Conservation (phyloP, 2,113 vertebrate genomes). For the Cryptotis parvus region DNA sequence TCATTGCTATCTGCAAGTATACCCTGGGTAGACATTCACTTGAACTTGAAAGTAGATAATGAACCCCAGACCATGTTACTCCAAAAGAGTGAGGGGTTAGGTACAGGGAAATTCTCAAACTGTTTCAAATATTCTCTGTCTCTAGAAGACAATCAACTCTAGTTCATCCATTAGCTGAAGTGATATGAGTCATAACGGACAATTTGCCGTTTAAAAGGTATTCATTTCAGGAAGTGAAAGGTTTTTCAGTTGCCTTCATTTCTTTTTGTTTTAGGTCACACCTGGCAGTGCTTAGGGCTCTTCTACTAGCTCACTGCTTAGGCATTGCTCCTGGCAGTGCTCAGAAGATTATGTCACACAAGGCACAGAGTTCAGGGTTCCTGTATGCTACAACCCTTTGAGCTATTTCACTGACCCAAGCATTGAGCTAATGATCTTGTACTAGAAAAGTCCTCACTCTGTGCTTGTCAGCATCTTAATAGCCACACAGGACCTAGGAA, state of each 20-base stretch:
- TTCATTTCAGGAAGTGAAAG: too few relatives aligned
- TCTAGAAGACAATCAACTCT: background rate
- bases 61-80: background rate
- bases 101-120: background rate
- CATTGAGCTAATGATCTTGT: too few relatives aligned
- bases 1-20: background rate
- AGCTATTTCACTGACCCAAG: too few relatives aligned
- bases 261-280: too few relatives aligned
- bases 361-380: too few relatives aligned
- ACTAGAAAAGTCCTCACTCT: background rate
- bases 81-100: background rate
- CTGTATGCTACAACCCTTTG: too few relatives aligned
- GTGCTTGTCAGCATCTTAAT: background rate
- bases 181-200: background rate
- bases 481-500: background rate
- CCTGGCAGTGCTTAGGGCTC: too few relatives aligned
- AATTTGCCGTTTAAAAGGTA: background rate
- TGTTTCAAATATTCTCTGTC: background rate
- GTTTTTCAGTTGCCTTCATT: too few relatives aligned
- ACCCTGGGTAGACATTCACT: background rate
- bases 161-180: background rate
- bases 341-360: too few relatives aligned
- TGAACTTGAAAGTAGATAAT: conserved; percentile 9
- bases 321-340: too few relatives aligned
- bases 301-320: too few relatives aligned